These are phyloP conservation scores for Cinclus cinclus DNA, from an alignment of 2,113 vertebrate species.

Conservation along the genomic window DNA sequence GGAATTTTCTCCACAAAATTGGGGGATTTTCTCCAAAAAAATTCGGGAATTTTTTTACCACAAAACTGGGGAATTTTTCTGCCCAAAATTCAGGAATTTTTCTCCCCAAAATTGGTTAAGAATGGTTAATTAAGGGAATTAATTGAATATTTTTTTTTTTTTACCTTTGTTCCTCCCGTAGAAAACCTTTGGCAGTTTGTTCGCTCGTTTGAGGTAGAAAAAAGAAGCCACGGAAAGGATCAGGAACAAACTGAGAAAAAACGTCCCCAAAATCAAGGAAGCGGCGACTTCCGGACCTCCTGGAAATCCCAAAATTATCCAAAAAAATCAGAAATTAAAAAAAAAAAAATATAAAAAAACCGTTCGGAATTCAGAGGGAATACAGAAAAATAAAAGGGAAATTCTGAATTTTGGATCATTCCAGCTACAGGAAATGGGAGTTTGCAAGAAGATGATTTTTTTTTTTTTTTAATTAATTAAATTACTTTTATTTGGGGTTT, in stretches of 20 bases:
- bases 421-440: too few relatives aligned
- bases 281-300: slow-evolving; percentile 86
- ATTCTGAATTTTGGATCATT: too few relatives aligned
- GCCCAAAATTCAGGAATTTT: neutral
- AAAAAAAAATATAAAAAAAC: too few relatives aligned
- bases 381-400: too few relatives aligned
- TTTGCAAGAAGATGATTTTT: too few relatives aligned
- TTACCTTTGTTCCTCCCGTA: slow-evolving; percentile 89
- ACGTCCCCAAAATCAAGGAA: slow-evolving; percentile 89
- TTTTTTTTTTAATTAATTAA: too few relatives aligned
- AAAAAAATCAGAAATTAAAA: too few relatives aligned
- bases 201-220: slow-evolving; percentile 96
- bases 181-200: slow-evolving; percentile 85
- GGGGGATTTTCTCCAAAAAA: neutral
- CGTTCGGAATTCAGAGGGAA: too few relatives aligned
- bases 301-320: slow-evolving; percentile 22
- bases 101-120: neutral
- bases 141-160: neutral
- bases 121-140: neutral
- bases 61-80: neutral
- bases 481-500: too few relatives aligned
- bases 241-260: slow-evolving; percentile 88
- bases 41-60: neutral
- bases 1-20: neutral
- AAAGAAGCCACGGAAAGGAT: slow-evolving; percentile 92